A percentile compares a stretch with the other conserved stretches of the same genome.
These are phyloP conservation scores for Dendrocincla tyrannina DNA, from an alignment of 2,797 vertebrate genomes.

Conservation along the genomic window DNA sequence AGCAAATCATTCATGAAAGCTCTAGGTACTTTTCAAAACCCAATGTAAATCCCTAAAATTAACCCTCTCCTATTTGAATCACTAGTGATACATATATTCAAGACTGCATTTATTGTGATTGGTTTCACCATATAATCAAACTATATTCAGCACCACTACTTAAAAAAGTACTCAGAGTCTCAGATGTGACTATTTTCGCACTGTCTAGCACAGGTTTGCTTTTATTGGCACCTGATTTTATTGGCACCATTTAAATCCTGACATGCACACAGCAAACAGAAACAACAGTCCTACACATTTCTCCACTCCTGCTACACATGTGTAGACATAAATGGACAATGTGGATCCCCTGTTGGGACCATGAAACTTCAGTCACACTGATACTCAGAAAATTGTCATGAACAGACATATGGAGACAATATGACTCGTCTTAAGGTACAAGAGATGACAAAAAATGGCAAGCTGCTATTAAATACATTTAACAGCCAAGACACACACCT, in stretches of 20 bases:
- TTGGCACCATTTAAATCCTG: neutral
- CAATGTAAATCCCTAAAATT: neutral
- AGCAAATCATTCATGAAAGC: neutral
- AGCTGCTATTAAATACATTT: neutral
- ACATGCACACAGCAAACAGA: neutral
- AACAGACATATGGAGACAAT: neutral
- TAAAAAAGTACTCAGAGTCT: neutral
- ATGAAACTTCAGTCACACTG: neutral
- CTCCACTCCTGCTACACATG: neutral
- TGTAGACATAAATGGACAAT: neutral
- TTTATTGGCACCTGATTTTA: neutral
- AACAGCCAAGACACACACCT: neutral
- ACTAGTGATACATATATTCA: neutral
- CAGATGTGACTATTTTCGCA: neutral
- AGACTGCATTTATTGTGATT: neutral
- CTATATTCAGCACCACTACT: neutral
- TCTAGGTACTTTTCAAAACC: neutral
- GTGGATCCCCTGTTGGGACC: neutral
- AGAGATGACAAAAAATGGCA: neutral
- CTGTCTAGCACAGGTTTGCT: neutral
- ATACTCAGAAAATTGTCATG: neutral
- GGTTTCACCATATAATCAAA: neutral
- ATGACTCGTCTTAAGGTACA: neutral
- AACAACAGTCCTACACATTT: neutral
- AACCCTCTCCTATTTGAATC: neutral